Evolutionary conservation across 2,797 vertebrate species (phyloP).

Genomic region (Selene dorsalis): DNA sequence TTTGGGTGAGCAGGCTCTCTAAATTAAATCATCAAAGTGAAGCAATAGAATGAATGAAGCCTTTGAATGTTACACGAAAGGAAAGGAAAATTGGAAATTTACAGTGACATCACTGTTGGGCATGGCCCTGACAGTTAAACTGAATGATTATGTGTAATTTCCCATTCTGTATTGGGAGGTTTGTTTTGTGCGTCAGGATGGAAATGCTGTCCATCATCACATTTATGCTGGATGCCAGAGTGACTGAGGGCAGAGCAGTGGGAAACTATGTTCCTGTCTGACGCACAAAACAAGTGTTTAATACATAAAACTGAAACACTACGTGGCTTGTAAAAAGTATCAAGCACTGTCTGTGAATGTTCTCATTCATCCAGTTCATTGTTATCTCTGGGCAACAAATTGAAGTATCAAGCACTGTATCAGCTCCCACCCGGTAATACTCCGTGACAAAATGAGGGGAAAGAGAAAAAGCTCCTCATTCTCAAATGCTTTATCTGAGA

Average conservation of each 20-base stretch:
- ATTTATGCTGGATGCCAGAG: background rate
- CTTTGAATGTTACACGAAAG: conserved; percentile 48
- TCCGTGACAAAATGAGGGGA: conserved; percentile 14
- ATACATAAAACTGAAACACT: conserved; percentile 8
- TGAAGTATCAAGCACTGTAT: too few species aligned
- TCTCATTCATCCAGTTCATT: too few species aligned
- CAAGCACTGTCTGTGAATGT: too few species aligned
- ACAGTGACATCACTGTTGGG: conserved; percentile 3
- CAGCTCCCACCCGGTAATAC: conserved; percentile 9
- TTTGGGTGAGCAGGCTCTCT: conserved; percentile 32
- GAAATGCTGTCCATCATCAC: conserved; percentile 9
- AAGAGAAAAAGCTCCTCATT: conserved; percentile 19
- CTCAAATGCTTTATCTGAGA: conserved; percentile 11
- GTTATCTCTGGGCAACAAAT: too few species aligned
- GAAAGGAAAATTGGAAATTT: conserved; percentile 20
- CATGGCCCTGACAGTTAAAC: conserved; percentile 1
- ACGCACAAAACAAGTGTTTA: conserved; percentile 1
- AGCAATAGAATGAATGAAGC: conserved; percentile 52
- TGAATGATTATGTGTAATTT: conserved; percentile 18
- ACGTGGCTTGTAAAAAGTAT: conserved; percentile 33
- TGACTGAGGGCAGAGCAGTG: background rate
- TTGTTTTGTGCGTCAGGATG: conserved; percentile 17
- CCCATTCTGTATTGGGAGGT: conserved; percentile 19
- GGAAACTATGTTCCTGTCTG: conserved; percentile 6
- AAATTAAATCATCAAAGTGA: conserved; percentile 6